Evolutionary conservation across 2,797 vertebrate species (phyloP).

Genomic region (Gallinago stenura): DNA sequence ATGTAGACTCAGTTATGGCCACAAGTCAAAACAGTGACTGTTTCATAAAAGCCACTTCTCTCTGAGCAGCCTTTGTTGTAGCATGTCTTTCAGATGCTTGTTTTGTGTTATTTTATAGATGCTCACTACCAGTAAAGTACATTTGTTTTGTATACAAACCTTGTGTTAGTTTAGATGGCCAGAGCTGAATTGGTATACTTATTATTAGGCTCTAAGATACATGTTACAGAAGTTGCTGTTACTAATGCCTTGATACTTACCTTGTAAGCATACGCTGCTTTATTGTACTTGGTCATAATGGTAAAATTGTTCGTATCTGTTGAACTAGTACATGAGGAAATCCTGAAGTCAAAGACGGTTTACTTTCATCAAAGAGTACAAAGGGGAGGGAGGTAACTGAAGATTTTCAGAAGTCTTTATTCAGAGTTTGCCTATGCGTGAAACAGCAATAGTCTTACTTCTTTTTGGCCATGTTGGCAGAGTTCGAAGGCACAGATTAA

Average conservation of each 20-base stretch:
- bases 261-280: accelerated
- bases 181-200: not conserved
- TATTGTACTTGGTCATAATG: not conserved
- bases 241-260: not conserved
- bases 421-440: not conserved
- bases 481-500: not conserved
- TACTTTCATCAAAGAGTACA: not conserved
- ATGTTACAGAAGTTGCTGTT: not conserved
- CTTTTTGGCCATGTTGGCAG: not conserved
- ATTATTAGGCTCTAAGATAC: not conserved
- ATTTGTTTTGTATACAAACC: not conserved
- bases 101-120: not conserved
- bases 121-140: not conserved
- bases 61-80: slow-evolving; percentile 25
- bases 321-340: not conserved
- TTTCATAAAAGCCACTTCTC: not conserved
- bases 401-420: not conserved
- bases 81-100: not conserved
- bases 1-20: not conserved
- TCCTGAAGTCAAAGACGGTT: not conserved
- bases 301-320: not conserved
- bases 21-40: not conserved
- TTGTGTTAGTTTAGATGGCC: not conserved
- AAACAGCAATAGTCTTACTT: not conserved
- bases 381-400: not conserved